A percentile compares a stretch with the other conserved stretches of the same genome.
Conservation (phyloP, 2,113 vertebrate genomes). For the Rhinolophus ferrumequinum region DNA sequence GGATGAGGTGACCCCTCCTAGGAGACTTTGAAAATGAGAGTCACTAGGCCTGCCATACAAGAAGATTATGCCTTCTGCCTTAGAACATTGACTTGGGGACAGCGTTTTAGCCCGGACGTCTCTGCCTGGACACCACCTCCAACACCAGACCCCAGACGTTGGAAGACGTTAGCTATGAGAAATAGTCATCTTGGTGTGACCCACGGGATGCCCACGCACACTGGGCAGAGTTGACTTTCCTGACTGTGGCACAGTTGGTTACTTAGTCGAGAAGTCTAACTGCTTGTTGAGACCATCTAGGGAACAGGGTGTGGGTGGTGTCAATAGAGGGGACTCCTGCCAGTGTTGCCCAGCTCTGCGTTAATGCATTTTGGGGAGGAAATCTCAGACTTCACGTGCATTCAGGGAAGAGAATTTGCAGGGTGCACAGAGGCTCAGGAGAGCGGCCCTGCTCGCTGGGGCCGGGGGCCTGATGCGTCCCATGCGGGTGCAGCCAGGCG, state of each 20-base stretch:
- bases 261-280: no score
- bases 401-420: neutral
- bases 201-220: neutral
- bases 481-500: fast-evolving
- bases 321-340: neutral
- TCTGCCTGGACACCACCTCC: neutral
- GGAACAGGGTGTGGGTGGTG: neutral
- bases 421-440: fast-evolving
- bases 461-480: fast-evolving
- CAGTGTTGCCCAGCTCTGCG: no score
- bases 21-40: neutral
- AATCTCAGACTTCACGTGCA: fast-evolving
- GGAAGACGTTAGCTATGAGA: no score
- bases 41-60: fast-evolving
- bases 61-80: fast-evolving
- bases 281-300: neutral
- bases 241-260: no score
- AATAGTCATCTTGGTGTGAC: neutral
- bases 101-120: neutral
- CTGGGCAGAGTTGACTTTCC: neutral
- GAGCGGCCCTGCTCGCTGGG: fast-evolving
- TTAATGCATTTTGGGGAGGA: neutral
- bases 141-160: neutral
- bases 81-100: fast-evolving
- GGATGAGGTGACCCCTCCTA: neutral